phyloP scores from a whole-genome alignment of 2,113 vertebrate species.

The Chiloscyllium plagiosum region DNA sequence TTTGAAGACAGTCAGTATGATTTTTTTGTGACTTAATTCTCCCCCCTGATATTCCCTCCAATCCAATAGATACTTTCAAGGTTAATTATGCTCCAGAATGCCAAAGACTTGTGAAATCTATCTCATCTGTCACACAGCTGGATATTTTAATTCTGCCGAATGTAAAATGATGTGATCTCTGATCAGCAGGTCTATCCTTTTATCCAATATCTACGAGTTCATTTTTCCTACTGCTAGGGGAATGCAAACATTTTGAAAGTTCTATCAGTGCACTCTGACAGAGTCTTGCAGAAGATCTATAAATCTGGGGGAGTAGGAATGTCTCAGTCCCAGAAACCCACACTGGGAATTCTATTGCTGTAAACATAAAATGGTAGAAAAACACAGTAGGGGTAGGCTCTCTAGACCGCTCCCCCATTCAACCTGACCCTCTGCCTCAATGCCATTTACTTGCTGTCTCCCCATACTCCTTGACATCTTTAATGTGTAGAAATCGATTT shows the following conservation, averaged over 20 bases:
- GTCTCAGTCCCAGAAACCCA: too few relatives aligned
- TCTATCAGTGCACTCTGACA: too few relatives aligned
- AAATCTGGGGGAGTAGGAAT: too few relatives aligned
- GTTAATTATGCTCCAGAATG: not conserved
- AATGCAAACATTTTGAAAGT: not conserved
- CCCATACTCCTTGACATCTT: too few relatives aligned
- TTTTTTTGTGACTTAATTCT: conserved; percentile 7
- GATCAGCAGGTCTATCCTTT: not conserved
- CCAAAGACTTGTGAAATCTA: not conserved
- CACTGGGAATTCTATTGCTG: too few relatives aligned
- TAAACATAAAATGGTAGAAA: too few relatives aligned
- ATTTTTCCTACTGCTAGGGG: not conserved
- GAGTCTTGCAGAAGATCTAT: too few relatives aligned
- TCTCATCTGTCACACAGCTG: not conserved
- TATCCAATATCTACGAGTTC: not conserved
- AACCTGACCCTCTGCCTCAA: too few relatives aligned
- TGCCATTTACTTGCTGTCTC: too few relatives aligned
- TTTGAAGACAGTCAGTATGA: not conserved
- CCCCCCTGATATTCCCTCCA: not conserved
- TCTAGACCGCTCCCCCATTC: too few relatives aligned
- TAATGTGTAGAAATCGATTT: not conserved
- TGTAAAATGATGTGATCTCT: not conserved
- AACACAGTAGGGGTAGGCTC: too few relatives aligned
- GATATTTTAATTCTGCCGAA: not conserved
- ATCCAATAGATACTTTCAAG: not conserved